These are phyloP conservation scores for Notodonta dromedarius DNA, from an alignment of 2,888 invertebrate genomes.

Conservation along the genomic window DNA sequence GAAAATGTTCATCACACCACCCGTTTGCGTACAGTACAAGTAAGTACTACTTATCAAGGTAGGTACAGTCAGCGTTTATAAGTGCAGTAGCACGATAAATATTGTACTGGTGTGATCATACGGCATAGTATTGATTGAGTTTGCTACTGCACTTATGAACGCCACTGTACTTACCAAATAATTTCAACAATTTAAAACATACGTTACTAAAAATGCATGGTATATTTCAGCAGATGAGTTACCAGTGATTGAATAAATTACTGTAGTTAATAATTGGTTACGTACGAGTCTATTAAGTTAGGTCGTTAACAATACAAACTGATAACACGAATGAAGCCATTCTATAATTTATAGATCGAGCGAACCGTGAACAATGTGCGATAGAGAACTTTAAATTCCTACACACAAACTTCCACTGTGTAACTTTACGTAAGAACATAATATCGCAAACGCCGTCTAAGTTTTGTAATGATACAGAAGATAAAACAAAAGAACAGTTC, in stretches of 20 bases:
- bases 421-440: slow-evolving; percentile 4
- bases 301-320: not conserved
- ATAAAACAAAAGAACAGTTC: slow-evolving; percentile 4
- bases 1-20: not conserved
- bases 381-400: slow-evolving; percentile 2
- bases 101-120: no score
- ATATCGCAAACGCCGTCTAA: slow-evolving; percentile 2
- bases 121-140: no score
- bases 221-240: no score
- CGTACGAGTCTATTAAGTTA: not conserved
- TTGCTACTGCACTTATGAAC: no score
- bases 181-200: no score
- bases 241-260: no score
- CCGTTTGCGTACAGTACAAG: not conserved
- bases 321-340: not conserved
- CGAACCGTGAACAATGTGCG: not conserved
- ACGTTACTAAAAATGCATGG: no score
- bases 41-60: not conserved
- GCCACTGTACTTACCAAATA: no score
- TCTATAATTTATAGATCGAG: not conserved
- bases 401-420: not conserved
- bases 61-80: no score
- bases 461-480: not conserved
- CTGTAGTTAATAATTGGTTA: no score
- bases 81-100: no score